These are phyloP conservation scores for Campaea margaritaria DNA, from an alignment of 2,888 invertebrate genomes.

Conservation along the genomic window DNA sequence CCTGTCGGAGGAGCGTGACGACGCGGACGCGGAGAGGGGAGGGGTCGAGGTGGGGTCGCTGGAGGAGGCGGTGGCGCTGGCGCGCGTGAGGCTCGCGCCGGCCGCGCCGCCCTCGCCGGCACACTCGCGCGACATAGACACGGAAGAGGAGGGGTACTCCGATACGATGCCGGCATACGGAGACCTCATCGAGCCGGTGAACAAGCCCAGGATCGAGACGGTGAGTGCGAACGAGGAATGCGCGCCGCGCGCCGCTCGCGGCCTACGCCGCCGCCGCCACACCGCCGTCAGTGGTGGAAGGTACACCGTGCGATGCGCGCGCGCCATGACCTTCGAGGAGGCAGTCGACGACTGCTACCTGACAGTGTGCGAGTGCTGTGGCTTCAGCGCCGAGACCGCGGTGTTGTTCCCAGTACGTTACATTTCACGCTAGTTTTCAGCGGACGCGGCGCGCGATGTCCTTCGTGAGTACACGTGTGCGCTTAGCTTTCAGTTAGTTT, in stretches of 20 bases:
- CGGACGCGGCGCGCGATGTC: constrained; percentile 73
- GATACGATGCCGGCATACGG: constrained; percentile 83
- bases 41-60: constrained; percentile 76
- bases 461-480: constrained; percentile 80
- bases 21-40: constrained; percentile 71
- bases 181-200: constrained; percentile 79
- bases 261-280: constrained; percentile 27
- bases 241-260: constrained; percentile 41
- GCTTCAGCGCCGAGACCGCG: constrained; percentile 82
- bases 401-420: constrained; percentile 82
- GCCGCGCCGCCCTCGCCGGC: constrained; percentile 67
- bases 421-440: constrained; percentile 79
- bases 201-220: constrained; percentile 64
- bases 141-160: constrained; percentile 78
- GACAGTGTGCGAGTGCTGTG: constrained; percentile 84
- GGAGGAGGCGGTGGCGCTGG: constrained; percentile 82
- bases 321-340: constrained; percentile 84
- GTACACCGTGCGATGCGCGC: constrained; percentile 77
- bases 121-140: constrained; percentile 73
- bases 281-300: constrained; percentile 63
- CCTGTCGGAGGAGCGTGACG: constrained; percentile 82
- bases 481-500: constrained; percentile 49
- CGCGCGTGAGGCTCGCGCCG: constrained; percentile 76
- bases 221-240: constrained; percentile 61
- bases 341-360: constrained; percentile 78